These are phyloP conservation scores for Lepus europaeus DNA, from an alignment of 2,113 vertebrate species.

Conservation along the genomic window DNA sequence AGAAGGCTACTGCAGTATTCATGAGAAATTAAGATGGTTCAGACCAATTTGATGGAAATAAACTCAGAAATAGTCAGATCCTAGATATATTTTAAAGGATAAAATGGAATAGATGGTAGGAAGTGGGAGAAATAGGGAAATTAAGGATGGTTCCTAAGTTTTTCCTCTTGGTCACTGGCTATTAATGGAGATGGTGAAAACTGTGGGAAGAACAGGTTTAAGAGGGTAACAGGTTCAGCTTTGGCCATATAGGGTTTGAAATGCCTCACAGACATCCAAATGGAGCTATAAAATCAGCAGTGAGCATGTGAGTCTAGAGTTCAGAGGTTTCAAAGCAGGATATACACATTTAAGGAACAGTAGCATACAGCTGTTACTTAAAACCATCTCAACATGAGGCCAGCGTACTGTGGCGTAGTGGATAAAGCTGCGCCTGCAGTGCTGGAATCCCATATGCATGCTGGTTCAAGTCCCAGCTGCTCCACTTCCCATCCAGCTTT, in stretches of 20 bases:
- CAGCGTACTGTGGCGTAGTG: no score
- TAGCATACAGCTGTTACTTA: neutral
- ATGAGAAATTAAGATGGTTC: neutral
- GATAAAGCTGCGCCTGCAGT: no score
- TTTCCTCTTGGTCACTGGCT: neutral
- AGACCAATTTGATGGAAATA: neutral
- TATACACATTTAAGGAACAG: neutral
- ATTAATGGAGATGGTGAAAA: neutral
- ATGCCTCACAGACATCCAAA: neutral
- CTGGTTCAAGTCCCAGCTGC: no score
- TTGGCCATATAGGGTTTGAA: neutral
- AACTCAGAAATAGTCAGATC: neutral
- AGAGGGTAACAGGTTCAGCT: neutral
- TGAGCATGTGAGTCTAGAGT: neutral
- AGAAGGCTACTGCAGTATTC: neutral
- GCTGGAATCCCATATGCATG: no score
- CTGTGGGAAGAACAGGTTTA: neutral
- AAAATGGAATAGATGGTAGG: neutral
- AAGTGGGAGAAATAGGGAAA: neutral
- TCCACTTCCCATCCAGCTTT: no score
- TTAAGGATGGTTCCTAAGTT: neutral
- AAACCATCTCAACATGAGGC: neutral
- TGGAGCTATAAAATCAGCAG: neutral
- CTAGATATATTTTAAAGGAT: neutral
- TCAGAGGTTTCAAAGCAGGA: constrained; percentile 25